A percentile compares a stretch with the other conserved stretches of the same genome.
phyloP scores from a whole-genome alignment of 2,888 invertebrate species.

The Bruchidius siliquastri region DNA sequence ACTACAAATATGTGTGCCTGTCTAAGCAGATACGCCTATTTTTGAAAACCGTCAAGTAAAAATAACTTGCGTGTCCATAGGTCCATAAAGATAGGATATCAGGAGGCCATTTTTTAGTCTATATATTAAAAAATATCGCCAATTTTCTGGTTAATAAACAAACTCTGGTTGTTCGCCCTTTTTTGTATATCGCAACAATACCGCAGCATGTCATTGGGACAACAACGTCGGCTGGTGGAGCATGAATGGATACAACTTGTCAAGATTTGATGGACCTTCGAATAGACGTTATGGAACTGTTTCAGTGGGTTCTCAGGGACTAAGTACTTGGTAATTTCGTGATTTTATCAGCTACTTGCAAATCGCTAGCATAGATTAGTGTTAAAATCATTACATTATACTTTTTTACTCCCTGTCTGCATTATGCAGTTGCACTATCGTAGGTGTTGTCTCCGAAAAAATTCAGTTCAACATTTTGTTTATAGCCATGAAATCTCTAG shows the following conservation, averaged over 20 bases:
- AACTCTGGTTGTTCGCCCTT: conserved; percentile 27
- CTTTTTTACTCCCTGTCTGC: not conserved
- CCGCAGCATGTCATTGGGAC: not conserved
- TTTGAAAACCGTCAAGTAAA: conserved; percentile 44
- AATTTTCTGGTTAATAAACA: conserved; percentile 7
- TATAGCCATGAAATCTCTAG: not conserved
- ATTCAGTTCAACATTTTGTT: not conserved
- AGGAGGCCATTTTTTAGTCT: conserved; percentile 43
- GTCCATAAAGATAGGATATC: conserved; percentile 41
- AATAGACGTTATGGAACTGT: conserved; percentile 18
- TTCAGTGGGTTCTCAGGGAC: conserved; percentile 18
- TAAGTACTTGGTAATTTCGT: conserved; percentile 22
- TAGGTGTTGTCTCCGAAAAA: not conserved
- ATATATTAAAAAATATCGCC: conserved; percentile 20
- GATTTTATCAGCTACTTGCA: not conserved
- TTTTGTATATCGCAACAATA: conserved; percentile 25
- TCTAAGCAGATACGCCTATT: conserved; percentile 44
- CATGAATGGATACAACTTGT: not conserved
- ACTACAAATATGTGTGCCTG: conserved; percentile 41
- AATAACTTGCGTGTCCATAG: conserved; percentile 44
- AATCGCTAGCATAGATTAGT: not conserved
- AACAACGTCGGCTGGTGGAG: not conserved
- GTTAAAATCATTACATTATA: not conserved
- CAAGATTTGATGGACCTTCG: conserved; percentile 18
- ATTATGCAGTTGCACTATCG: not conserved